phyloP scores from a whole-genome alignment of 2,888 invertebrate species.

The Clepsis dumicolana region DNA sequence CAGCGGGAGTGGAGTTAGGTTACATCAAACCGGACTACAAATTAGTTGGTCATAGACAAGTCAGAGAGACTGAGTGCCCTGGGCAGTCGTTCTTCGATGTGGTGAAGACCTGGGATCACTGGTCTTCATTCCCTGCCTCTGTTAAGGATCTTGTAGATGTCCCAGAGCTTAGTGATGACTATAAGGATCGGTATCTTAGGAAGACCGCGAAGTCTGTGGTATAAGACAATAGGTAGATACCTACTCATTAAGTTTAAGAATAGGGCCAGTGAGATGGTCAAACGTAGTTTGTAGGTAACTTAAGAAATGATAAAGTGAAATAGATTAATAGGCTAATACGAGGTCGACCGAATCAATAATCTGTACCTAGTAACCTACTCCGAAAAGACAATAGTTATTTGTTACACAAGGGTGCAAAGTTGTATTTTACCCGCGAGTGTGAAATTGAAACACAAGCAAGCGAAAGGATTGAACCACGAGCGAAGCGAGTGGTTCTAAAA shows the following conservation, averaged over 20 bases:
- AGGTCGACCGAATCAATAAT: background rate
- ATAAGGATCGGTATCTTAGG: background rate
- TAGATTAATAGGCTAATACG: background rate
- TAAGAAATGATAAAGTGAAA: background rate
- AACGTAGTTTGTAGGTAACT: background rate
- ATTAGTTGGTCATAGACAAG: conserved; percentile 86
- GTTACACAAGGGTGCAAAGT: too few species aligned
- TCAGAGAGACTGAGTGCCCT: conserved; percentile 87
- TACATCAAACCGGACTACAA: conserved; percentile 86
- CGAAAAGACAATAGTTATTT: too few species aligned
- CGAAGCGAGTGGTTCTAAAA: too few species aligned
- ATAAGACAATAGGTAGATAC: too few species aligned
- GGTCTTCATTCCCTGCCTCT: conserved; percentile 63
- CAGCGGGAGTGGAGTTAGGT: conserved; percentile 87
- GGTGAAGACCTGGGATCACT: conserved; percentile 87
- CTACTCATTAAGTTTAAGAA: background rate
- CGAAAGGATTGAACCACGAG: too few species aligned
- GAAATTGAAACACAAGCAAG: too few species aligned
- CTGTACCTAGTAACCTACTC: too few species aligned
- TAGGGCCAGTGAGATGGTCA: background rate
- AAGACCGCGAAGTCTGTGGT: background rate
- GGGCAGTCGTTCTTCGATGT: conserved; percentile 87
- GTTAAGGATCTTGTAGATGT: conserved; percentile 55
- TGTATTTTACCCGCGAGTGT: too few species aligned
- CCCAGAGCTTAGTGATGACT: conserved; percentile 50